Evolutionary conservation across 2,113 vertebrate species (phyloP).

Genomic region (Cyanocitta stelleri): DNA sequence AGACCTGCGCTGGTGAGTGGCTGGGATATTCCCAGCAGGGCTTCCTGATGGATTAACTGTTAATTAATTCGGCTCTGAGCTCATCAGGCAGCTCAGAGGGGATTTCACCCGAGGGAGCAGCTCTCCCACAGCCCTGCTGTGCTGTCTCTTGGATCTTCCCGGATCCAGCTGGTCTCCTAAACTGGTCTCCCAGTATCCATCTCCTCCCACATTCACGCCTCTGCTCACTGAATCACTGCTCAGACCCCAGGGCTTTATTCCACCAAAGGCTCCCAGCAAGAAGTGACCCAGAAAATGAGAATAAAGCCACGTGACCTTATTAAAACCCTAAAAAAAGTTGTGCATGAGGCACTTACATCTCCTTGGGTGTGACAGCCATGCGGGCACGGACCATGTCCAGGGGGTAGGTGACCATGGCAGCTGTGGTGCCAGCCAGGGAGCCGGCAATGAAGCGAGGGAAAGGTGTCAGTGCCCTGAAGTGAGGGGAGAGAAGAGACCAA

Average conservation of each 20-base stretch:
- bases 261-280: conserved; percentile 1
- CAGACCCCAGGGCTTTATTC: not conserved
- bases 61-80: not conserved
- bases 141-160: not conserved
- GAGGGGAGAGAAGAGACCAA: not conserved
- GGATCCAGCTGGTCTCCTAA: not conserved
- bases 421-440: conserved; percentile 88
- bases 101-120: not conserved
- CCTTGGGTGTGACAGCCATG: conserved; percentile 97
- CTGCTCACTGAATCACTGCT: not conserved
- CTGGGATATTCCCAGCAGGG: not conserved
- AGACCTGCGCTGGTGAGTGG: not conserved
- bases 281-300: not conserved
- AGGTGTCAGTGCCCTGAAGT: conserved; percentile 83
- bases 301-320: not conserved
- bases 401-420: conserved; percentile 90
- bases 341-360: conserved; percentile 82
- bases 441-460: conserved; percentile 89
- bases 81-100: not conserved
- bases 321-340: not conserved
- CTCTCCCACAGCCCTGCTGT: not conserved
- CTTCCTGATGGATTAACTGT: not conserved
- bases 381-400: conserved; percentile 96
- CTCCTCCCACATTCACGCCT: not conserved
- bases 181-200: not conserved